Evolutionary conservation across 1,140 invertebrate species (phyloP).

Genomic region (Yoshiicerus persimilis): DNA sequence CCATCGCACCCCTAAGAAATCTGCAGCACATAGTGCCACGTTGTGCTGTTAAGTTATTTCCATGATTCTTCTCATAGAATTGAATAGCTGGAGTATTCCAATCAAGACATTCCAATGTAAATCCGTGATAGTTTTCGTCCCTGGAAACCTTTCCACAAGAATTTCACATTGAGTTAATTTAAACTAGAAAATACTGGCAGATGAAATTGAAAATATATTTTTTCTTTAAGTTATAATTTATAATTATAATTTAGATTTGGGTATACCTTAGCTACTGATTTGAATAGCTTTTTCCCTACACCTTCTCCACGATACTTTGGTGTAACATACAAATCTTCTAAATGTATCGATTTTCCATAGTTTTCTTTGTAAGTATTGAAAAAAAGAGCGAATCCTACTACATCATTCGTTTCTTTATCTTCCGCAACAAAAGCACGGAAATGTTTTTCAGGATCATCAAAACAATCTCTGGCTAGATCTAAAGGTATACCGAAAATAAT

Average conservation of each 20-base stretch:
- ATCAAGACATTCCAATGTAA: slow-evolving; percentile 76
- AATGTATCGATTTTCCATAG: slow-evolving; percentile 69
- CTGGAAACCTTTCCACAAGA: slow-evolving; percentile 59
- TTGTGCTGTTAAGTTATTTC: slow-evolving; percentile 64
- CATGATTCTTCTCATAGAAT: slow-evolving; percentile 73
- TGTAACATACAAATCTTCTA: slow-evolving; percentile 82
- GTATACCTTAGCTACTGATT: slow-evolving; percentile 68
- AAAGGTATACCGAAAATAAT: no score
- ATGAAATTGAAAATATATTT: neutral
- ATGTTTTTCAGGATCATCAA: slow-evolving; percentile 63
- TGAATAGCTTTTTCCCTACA: slow-evolving; percentile 69
- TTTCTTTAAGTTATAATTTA: neutral
- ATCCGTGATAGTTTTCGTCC: slow-evolving; percentile 59
- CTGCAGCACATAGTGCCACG: slow-evolving; percentile 74
- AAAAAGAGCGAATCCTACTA: slow-evolving; percentile 71
- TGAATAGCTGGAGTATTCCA: slow-evolving; percentile 74
- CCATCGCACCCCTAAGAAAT: slow-evolving; percentile 53
- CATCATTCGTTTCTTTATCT: slow-evolving; percentile 40
- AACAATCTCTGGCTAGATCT: slow-evolving; percentile 71
- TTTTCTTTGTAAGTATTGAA: slow-evolving; percentile 78
- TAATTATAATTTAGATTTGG: neutral
- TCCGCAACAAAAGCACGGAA: slow-evolving; percentile 70
- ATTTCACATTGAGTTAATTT: neutral
- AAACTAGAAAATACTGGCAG: neutral
- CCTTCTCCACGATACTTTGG: slow-evolving; percentile 64